phyloP scores from a whole-genome alignment of 2,797 vertebrate species.

The Galago senegalensis region DNA sequence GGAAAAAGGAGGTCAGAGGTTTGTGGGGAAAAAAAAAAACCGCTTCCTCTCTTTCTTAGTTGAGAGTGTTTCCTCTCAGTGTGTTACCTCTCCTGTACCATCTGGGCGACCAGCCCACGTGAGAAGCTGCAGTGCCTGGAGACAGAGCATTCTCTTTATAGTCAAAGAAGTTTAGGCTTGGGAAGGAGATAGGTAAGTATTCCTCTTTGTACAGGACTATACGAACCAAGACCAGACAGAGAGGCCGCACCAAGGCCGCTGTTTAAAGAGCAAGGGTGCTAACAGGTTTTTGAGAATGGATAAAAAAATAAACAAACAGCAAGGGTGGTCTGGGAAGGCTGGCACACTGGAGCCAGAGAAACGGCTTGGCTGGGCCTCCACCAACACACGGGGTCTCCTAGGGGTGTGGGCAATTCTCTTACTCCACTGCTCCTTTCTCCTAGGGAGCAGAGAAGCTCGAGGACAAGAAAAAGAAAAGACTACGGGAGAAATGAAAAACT shows the following conservation, averaged over 20 bases:
- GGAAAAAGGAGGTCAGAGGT: conserved; percentile 66
- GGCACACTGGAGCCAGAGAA: background rate
- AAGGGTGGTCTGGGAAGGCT: background rate
- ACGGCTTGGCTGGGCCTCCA: background rate
- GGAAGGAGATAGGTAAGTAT: background rate
- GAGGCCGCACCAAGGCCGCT: background rate
- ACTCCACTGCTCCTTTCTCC: background rate
- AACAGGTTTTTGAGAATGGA: too few species aligned
- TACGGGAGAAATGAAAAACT: background rate
- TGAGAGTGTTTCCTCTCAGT: conserved; percentile 57
- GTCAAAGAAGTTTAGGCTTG: background rate
- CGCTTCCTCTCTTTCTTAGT: conserved; percentile 55
- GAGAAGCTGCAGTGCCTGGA: conserved; percentile 31
- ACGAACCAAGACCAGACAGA: background rate
- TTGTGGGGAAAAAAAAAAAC: background rate
- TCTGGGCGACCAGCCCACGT: background rate
- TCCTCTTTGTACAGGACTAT: background rate
- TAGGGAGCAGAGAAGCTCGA: background rate
- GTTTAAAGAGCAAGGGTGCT: background rate
- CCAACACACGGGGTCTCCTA: accelerated
- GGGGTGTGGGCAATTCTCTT: background rate
- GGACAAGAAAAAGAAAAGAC: conserved; percentile 21
- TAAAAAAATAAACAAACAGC: too few species aligned
- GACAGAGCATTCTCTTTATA: background rate
- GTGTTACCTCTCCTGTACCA: conserved; percentile 50